A percentile compares a stretch with the other conserved stretches of the same genome.
Evolutionary conservation across 1,140 invertebrate species (phyloP).

Genomic region (Drosophila sulfurigaster): DNA sequence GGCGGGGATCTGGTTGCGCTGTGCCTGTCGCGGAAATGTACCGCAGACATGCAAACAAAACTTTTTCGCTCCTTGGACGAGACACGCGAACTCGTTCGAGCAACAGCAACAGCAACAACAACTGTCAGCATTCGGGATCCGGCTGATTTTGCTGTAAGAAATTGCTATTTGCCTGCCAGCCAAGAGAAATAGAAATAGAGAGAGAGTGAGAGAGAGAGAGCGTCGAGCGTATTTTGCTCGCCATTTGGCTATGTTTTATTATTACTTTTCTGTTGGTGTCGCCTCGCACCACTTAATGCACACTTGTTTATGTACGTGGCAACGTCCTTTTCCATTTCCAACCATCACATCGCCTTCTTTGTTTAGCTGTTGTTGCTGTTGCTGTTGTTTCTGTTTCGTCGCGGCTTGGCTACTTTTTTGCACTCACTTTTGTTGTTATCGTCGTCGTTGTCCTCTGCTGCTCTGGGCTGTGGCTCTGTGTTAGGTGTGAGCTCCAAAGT

Average conservation of each 20-base stretch:
- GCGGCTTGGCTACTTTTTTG: slow-evolving; percentile 30
- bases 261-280: slow-evolving; percentile 61
- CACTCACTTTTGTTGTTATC: slow-evolving; percentile 40
- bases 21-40: slow-evolving; percentile 83
- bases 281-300: slow-evolving; percentile 63
- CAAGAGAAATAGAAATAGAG: no score
- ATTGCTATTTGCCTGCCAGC: slow-evolving; percentile 41
- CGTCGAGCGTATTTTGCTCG: slow-evolving; percentile 53
- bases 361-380: slow-evolving; percentile 18
- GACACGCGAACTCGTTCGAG: slow-evolving; percentile 55
- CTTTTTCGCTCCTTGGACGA: slow-evolving; percentile 61
- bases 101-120: slow-evolving; percentile 18
- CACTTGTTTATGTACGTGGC: slow-evolving; percentile 70
- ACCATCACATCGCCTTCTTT: slow-evolving; percentile 40
- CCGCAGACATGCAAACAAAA: slow-evolving; percentile 82
- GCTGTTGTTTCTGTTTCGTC: slow-evolving; percentile 16
- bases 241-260: slow-evolving; percentile 68
- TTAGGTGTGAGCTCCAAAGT: slow-evolving; percentile 67
- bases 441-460: slow-evolving; percentile 27
- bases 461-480: slow-evolving; percentile 3
- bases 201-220: background rate
- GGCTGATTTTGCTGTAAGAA: slow-evolving; percentile 29
- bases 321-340: slow-evolving; percentile 23
- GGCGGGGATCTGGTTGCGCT: slow-evolving; percentile 20
- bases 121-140: slow-evolving; percentile 30